Conservation (phyloP, 2,113 vertebrate species). For the Morone chrysops region DNA sequence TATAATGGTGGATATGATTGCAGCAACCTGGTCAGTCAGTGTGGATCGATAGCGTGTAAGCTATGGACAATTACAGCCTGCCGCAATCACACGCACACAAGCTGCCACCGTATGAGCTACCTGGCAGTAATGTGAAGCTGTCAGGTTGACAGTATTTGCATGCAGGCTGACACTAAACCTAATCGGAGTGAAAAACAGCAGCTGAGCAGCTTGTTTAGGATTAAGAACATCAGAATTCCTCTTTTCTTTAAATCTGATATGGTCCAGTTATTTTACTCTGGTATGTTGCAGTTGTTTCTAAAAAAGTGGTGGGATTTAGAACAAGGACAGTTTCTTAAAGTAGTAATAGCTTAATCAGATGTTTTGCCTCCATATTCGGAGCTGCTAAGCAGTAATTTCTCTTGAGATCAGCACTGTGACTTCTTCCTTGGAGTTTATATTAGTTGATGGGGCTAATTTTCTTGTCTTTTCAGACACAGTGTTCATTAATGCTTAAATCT, state of each 20-base stretch:
- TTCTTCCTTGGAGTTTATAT: neutral
- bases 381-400: neutral
- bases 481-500: neutral
- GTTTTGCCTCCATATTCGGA: conserved; percentile 1
- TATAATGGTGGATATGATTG: conserved; percentile 59
- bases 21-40: conserved; percentile 45
- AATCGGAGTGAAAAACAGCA: neutral
- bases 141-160: conserved; percentile 19
- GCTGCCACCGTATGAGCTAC: conserved; percentile 26
- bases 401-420: neutral
- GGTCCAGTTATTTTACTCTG: neutral
- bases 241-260: neutral
- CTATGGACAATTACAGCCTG: conserved; percentile 39
- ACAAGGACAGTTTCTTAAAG: neutral
- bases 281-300: neutral
- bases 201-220: neutral
- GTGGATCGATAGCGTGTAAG: conserved; percentile 68
- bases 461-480: neutral
- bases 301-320: neutral
- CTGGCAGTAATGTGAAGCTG: conserved; percentile 19
- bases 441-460: neutral
- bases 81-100: neutral
- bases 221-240: neutral
- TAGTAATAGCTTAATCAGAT: conserved; percentile 11
- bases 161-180: conserved; percentile 12